Evolutionary conservation across 2,113 vertebrate genomes (phyloP), one percentile per base, ranked within the genome.

Genomic region (Cephalopterus ornatus): DNA sequence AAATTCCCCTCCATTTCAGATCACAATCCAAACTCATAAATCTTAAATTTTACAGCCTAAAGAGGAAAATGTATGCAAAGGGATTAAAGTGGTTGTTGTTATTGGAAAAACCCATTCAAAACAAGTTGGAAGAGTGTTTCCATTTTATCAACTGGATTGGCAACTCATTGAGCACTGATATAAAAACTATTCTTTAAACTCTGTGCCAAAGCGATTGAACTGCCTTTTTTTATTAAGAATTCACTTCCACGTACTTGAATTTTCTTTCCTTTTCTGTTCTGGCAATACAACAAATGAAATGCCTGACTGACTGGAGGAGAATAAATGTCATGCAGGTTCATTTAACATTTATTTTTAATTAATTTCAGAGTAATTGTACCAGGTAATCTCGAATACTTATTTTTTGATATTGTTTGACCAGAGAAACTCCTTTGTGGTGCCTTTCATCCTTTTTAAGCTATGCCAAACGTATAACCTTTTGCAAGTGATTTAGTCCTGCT

Each of bases 361-460:
- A 56, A 96, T 95, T 97, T 97, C 95, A 96, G 95, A 97, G 95
- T 95, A 96, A 92, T 92, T 95, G 94, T 67, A 91, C 65, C 80
- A 92, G 76, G 73, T 88, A 94, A 93, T 95, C 89, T 96, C 79
- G 92, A 94, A 82, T 88, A 81, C 68, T 96, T 96, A 89, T 85
- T 75, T 92, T 91, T 72, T 47, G 92, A 71, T 85, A 52, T 93
- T 92, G 92, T 82, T 92, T 95, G 68, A 97, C 58, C 76, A 95
- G 55, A 72, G 35, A 77, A 93, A 84, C 42, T 76, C 62, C 42
- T 94, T 68, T 81, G 87, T 92, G 50, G 83, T 78, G 71, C 95
- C 94, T 95, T 92, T 97, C 97, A 90, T 93, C 28, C 74, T 63
- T 92, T 95, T 95, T 70, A 97, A 96, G 90, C 61, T 86, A 87